These are phyloP conservation scores for Mactromeris polynyma DNA, from an alignment of 2,888 invertebrate genomes.

Conservation along the genomic window DNA sequence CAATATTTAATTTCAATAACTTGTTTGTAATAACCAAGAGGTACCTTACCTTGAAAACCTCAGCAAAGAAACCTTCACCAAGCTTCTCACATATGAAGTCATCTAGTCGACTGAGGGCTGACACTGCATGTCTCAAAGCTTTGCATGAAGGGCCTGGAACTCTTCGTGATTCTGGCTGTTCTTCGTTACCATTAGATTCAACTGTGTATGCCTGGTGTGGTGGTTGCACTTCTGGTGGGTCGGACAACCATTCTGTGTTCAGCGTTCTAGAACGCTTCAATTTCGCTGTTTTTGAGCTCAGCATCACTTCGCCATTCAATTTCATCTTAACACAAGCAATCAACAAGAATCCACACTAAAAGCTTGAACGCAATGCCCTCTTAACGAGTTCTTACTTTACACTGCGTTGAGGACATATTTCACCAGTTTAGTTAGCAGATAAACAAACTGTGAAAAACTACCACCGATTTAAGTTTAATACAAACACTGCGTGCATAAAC, in stretches of 20 bases:
- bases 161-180: constrained; percentile 8
- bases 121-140: constrained; percentile 96
- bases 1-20: too few relatives aligned
- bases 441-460: constrained; percentile 11
- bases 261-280: constrained; percentile 63
- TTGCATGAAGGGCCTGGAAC: constrained; percentile 91
- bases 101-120: constrained; percentile 96
- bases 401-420: not conserved
- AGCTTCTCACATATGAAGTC: constrained; percentile 97
- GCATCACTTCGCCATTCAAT: constrained; percentile 64
- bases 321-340: constrained; percentile 54
- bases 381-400: not conserved
- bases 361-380: not conserved
- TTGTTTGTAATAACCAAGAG: too few relatives aligned
- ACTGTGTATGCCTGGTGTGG: not conserved
- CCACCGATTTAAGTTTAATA: not conserved
- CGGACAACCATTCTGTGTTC: constrained; percentile 57
- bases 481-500: not conserved
- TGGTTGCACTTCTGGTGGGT: constrained; percentile 33
- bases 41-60: constrained; percentile 96
- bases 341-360: not conserved
- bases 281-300: constrained; percentile 58
- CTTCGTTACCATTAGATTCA: constrained; percentile 25
- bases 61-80: constrained; percentile 98
- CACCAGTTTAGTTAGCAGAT: not conserved